Evolutionary conservation across 2,113 vertebrate genomes (phyloP).

Genomic region (Caranx melampygus): DNA sequence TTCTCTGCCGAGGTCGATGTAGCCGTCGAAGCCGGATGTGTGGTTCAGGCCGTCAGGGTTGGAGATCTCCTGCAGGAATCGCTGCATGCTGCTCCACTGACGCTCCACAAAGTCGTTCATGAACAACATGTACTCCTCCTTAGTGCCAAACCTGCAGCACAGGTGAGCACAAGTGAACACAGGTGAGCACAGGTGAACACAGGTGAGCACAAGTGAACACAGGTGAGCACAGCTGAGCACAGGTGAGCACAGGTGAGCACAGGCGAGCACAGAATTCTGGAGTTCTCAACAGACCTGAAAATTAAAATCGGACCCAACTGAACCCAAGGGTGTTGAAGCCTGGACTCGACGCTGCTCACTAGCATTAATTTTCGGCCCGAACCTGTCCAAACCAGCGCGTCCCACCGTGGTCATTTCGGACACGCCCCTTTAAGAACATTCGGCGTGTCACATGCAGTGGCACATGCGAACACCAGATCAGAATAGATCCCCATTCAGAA

Average conservation of each 20-base stretch:
- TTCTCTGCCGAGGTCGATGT: slow-evolving; percentile 96
- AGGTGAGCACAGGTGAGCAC: background rate
- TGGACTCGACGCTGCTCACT: too few relatives aligned
- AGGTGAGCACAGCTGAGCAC: background rate
- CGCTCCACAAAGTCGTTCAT: slow-evolving; percentile 99
- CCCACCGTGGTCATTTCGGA: too few relatives aligned
- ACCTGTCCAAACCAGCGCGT: too few relatives aligned
- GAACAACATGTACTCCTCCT: slow-evolving; percentile 99
- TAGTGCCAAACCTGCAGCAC: slow-evolving; percentile 91
- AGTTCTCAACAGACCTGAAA: too few relatives aligned
- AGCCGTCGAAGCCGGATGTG: slow-evolving; percentile 95
- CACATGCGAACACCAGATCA: too few relatives aligned
- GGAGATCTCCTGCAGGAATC: slow-evolving; percentile 96
- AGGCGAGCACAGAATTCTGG: background rate
- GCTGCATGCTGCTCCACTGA: slow-evolving; percentile 98
- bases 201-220: background rate
- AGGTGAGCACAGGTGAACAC: background rate
- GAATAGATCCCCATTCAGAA: too few relatives aligned
- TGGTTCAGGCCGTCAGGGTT: slow-evolving; percentile 95
- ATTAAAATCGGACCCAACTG: too few relatives aligned
- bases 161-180: background rate
- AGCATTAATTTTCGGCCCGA: too few relatives aligned
- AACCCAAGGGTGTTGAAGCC: too few relatives aligned
- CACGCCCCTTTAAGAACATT: too few relatives aligned
- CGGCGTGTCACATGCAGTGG: too few relatives aligned